Evolutionary conservation across 2,888 invertebrate genomes (phyloP).

Genomic region (Ormyrus thymus): DNA sequence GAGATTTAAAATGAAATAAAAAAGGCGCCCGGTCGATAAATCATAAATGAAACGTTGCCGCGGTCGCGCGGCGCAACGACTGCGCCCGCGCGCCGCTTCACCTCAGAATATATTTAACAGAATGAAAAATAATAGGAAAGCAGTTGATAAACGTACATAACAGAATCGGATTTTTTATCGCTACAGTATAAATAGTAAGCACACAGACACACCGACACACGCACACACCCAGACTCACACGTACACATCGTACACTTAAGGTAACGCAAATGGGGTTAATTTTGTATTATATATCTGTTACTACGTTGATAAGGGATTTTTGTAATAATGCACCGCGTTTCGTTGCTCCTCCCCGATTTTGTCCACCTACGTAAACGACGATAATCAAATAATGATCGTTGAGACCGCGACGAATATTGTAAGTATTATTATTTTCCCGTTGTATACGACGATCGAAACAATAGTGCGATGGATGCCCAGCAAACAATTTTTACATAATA

Average conservation of each 20-base stretch:
- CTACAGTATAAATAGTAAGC: constrained; percentile 47
- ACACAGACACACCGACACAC: constrained; percentile 12
- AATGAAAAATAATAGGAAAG: constrained; percentile 35
- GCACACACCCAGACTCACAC: constrained; percentile 4
- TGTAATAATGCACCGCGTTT: constrained; percentile 45
- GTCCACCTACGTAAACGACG: no score
- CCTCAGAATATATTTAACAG: constrained; percentile 52
- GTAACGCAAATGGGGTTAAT: constrained; percentile 58
- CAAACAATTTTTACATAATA: constrained; percentile 46
- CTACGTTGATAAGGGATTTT: constrained; percentile 70
- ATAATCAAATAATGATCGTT: background rate
- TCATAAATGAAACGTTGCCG: constrained; percentile 54
- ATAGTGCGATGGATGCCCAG: constrained; percentile 70
- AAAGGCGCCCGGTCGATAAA: constrained; percentile 54
- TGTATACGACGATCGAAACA: constrained; percentile 42
- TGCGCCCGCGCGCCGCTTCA: constrained; percentile 59
- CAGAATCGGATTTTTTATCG: constrained; percentile 50
- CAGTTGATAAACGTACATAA: constrained; percentile 1
- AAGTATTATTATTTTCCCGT: constrained; percentile 44
- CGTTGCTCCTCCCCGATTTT: constrained; percentile 8
- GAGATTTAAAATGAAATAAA: constrained; percentile 61
- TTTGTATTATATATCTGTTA: constrained; percentile 68
- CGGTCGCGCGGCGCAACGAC: constrained; percentile 59
- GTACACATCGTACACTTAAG: constrained; percentile 32
- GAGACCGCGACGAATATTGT: background rate